Base-by-base conservation (phyloP, 2,113 vertebrate species). In the Girardinichthys multiradiatus region DNA sequence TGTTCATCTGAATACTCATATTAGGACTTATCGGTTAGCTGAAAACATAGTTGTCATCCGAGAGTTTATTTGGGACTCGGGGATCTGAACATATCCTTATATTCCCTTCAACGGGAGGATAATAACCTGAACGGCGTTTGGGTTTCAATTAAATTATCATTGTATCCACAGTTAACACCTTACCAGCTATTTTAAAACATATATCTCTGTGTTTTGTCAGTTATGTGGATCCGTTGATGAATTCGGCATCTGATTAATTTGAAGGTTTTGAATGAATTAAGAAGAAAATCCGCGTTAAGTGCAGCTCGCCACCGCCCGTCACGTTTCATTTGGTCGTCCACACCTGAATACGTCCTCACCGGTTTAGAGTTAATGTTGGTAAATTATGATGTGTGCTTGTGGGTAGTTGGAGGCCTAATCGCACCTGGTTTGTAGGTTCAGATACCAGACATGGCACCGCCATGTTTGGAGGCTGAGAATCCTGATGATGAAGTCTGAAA, bases 241-340 rank as follows among this genome's bases (percentile, higher is more conserved):
- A 24, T 77, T 77, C 67, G 39, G 77, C 37, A 0, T 2, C 24
- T 33, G 24, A 45, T 58, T 28, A 12, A 29, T 0, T 17, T 26
- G 0, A 9, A 19, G 0, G 29, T 6, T 1, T 1, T 33, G 0
- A 17, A 63, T 33, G 70, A 62, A 77, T 63, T 31, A 28, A 0
- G 42, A 70, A 70, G 70, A 24, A 78, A 71, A 27, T 30, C 27
- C 2, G 19, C 37, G 5, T 61, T 70, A 61, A 12, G 31, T 1
- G 61, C 27, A 28, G 2, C 2, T 72, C 37, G 76, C 17, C 82
- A 57, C 80, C 80, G 84, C 80, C 82, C 80, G 79, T 76, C 37
- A 69, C 63, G 60, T 12, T 28, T 29, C 68, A 13, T 10, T 26
- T 59, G 10, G 1, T 1, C 21, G 4, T 0, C 1, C 0, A 17